phyloP scores from a whole-genome alignment of 2,797 vertebrate genomes.

The Aphelocoma californica region DNA sequence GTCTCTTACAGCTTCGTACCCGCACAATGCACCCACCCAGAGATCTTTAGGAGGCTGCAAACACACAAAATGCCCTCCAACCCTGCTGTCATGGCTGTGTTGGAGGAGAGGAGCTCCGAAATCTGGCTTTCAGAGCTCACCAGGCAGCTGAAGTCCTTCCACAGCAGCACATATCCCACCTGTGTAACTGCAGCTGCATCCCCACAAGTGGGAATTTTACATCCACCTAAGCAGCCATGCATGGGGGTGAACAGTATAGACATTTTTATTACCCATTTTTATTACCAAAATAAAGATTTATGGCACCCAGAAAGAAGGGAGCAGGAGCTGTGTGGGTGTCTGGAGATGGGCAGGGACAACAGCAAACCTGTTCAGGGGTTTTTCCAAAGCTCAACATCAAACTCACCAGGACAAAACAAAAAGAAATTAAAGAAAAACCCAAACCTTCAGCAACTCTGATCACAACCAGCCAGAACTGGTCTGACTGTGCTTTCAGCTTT shows the following conservation, averaged over 20 bases:
- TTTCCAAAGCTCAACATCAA: background rate
- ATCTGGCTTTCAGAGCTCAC: background rate
- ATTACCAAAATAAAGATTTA: background rate
- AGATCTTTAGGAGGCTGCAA: background rate
- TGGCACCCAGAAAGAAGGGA: background rate
- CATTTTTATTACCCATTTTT: background rate
- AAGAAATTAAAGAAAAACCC: background rate
- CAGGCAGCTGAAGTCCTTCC: background rate
- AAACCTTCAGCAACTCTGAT: background rate
- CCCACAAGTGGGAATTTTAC: background rate
- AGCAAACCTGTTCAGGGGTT: background rate
- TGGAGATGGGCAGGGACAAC: background rate
- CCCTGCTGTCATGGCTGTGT: background rate
- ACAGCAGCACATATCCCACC: background rate
- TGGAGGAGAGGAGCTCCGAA: background rate
- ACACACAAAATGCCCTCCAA: background rate
- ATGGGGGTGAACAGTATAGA: fast-evolving
- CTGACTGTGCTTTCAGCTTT: background rate
- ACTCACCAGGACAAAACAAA: background rate
- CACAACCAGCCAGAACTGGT: background rate
- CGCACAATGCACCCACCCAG: background rate
- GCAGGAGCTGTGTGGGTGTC: background rate
- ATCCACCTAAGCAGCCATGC: background rate
- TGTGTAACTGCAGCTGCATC: background rate
- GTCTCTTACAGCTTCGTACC: background rate